Conservation (phyloP, 2,113 vertebrate genomes). For the Promerops cafer region DNA sequence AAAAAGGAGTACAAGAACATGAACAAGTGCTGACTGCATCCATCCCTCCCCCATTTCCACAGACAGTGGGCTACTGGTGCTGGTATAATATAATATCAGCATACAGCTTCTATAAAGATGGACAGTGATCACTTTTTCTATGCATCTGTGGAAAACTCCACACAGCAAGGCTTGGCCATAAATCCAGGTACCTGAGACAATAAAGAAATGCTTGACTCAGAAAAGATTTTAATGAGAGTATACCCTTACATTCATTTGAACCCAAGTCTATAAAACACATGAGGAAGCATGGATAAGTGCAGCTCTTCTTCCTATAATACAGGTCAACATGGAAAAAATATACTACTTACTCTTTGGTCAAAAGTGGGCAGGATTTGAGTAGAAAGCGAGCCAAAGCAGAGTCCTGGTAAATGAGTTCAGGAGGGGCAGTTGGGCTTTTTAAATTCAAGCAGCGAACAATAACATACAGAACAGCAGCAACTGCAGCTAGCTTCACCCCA, state of each 20-base stretch:
- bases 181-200: neutral
- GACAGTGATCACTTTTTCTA: neutral
- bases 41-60: neutral
- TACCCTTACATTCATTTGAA: neutral
- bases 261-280: neutral
- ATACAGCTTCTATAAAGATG: neutral
- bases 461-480: slow-evolving; percentile 91
- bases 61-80: neutral
- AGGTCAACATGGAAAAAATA: neutral
- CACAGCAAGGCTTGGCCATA: neutral
- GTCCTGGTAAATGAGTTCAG: slow-evolving; percentile 91
- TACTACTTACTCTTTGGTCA: slow-evolving; percentile 97
- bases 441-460: slow-evolving; percentile 94
- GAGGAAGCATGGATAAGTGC: neutral
- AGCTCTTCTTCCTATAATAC: neutral
- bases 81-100: neutral
- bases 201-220: neutral
- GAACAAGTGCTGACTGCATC: neutral
- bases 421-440: slow-evolving; percentile 92
- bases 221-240: neutral
- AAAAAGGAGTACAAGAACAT: neutral
- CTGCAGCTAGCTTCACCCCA: slow-evolving; percentile 93
- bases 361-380: slow-evolving; percentile 89
- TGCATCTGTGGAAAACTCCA: neutral
- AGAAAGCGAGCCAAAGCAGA: slow-evolving; percentile 87